phyloP scores from a whole-genome alignment of 1,140 invertebrate genomes.

The Scaptomyza graminum region DNA sequence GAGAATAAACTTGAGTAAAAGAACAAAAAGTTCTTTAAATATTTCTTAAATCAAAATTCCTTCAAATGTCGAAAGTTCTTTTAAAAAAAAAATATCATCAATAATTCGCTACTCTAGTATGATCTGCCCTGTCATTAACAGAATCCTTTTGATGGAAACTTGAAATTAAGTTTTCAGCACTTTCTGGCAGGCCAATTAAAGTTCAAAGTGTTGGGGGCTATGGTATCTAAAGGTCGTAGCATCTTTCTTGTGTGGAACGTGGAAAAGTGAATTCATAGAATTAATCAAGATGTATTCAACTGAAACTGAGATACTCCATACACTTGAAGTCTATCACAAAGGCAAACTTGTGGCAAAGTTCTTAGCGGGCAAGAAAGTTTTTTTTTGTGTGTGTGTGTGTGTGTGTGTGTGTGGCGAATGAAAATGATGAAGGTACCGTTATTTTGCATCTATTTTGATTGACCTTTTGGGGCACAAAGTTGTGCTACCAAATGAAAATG shows the following conservation, averaged over 20 bases:
- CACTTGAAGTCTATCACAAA: neutral
- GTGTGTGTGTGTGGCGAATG: slow-evolving; percentile 19
- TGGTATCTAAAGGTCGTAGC: neutral
- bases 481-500: slow-evolving; percentile 22
- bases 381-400: neutral
- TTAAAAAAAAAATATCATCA: no score
- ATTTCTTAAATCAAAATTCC: no score
- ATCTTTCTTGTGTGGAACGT: slow-evolving; percentile 1
- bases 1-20: no score
- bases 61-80: no score
- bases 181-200: no score
- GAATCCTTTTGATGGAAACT: no score
- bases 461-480: slow-evolving; percentile 34
- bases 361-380: slow-evolving; percentile 17
- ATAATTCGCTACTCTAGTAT: no score
- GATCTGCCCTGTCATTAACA: no score
- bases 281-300: slow-evolving; percentile 5
- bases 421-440: slow-evolving; percentile 42
- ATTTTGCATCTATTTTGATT: slow-evolving; percentile 39
- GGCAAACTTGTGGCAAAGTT: slow-evolving; percentile 1
- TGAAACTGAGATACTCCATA: neutral
- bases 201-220: no score
- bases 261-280: neutral
- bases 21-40: no score
- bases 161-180: no score